Evolutionary conservation across 2,113 vertebrate species (phyloP), one percentile per base, ranked within the genome.

Genomic region (Mustela lutreola): DNA sequence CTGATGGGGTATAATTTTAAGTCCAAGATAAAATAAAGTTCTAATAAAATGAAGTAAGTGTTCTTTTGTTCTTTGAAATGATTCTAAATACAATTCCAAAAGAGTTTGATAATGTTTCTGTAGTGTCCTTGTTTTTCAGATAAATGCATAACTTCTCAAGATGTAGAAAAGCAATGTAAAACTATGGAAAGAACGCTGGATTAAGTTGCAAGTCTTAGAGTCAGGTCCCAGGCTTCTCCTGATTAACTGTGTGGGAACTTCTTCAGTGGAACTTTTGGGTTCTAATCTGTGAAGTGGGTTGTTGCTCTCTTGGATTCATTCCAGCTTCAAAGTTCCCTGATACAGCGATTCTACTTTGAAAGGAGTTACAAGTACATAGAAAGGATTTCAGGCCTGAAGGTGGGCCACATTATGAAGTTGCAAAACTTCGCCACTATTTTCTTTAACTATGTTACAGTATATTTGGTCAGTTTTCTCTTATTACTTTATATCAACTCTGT

Each of bases 1-100:
- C 80, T 75, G 7, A 84, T 53, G 10, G 48, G 4, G 1, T 85
- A 28, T 50, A 56, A 39, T 91, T 96, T 90, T 90, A 86, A 92
- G 50, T 93, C 60, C 45, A 92, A 53, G 94, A 42, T 86, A 83
- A 92, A 81, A 71, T 87, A 9, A 1, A 73, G 7, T 91, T 88
- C 45, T 89, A 53, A 58, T 86, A 86, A 92, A 94, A 79, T 71
- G 19, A 97, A 88, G 39, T 65, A 83, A 28, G 16, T 78, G 1
- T 95, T 95, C 33, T 90, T 62, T 39, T 95, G n/a, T 89, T 95
- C 80, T 63, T 45, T 70, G n/a, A 87, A 86, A 89, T 63, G 15
- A 89, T 93, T 75, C 75, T 83, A 89, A 81, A 83, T 50, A 50
- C 39, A 89, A 18, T 89, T 97, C 50, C 75, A 50, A 60, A 95